A percentile compares a stretch with the other conserved stretches of the same genome.
phyloP scores from a whole-genome alignment of 2,113 vertebrate species.

The Eulemur macaco region DNA sequence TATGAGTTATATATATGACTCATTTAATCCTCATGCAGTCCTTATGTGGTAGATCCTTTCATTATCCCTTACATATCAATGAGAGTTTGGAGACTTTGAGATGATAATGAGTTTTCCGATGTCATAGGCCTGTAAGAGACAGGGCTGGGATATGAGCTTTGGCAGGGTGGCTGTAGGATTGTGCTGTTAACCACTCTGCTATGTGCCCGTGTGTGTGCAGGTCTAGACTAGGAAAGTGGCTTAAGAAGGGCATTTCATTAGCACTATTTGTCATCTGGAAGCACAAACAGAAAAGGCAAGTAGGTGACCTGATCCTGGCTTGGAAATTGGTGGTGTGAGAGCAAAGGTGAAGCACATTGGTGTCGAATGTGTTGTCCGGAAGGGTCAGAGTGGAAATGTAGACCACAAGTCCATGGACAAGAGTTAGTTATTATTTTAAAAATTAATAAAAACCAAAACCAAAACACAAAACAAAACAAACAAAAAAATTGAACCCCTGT shows the following conservation, averaged over 20 bases:
- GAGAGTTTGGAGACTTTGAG: neutral
- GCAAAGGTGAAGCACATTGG: neutral
- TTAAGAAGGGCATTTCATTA: neutral
- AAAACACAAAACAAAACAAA: neutral
- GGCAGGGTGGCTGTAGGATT: accelerated
- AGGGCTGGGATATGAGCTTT: too few species aligned
- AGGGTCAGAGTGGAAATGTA: neutral
- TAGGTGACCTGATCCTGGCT: neutral
- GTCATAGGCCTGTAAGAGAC: neutral
- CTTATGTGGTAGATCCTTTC: neutral
- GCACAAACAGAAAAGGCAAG: neutral
- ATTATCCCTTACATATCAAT: neutral
- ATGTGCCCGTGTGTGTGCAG: neutral
- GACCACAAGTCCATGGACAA: neutral
- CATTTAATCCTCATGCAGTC: too few species aligned
- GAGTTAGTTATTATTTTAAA: neutral
- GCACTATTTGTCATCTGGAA: neutral
- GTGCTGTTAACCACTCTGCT: neutral
- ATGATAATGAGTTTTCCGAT: neutral
- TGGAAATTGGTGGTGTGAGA: neutral
- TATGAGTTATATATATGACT: neutral
- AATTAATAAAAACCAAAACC: neutral
- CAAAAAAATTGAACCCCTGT: neutral
- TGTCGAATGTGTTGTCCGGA: neutral
- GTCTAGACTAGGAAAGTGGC: neutral